Evolutionary conservation across 2,113 vertebrate genomes (phyloP), one percentile per base, ranked within the genome.

Genomic region (Polypterus bichir): DNA sequence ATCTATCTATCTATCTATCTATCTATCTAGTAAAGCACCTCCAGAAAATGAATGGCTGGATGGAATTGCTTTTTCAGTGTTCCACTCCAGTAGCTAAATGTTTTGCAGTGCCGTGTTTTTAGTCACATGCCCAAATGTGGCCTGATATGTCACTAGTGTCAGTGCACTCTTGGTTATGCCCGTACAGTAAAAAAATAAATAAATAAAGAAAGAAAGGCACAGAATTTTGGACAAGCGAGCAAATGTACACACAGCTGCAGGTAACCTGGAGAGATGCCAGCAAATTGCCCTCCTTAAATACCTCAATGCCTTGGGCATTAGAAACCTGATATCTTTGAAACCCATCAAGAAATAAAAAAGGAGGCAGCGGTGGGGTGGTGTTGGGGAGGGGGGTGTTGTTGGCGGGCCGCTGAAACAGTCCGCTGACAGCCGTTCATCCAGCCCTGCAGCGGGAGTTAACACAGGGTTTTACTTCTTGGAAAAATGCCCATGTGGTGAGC

Each of bases 401-500:
- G 27, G 27, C 27, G 27, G 9, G 46, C 52, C 4, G 46, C 47
- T 10, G 52, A 47, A 27, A 62, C 67, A 59, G 66, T 68, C 82
- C 87, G 77, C 80, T 84, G 67, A 76, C 76, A 67, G 49, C 61
- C 78, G 68, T 57, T 82, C 83, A 86, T 84, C 82, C 82, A 83
- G 80, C 76, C 85, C 85, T 80, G 82, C 80, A 86, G 84, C 84
- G 74, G 77, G 71, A 68, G 71, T 78, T 86, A 84, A 85, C 77
- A 78, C 77, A 72, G 74, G 82, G 76, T 71, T 71, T 75, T 74
- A 78, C 71, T 68, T 54, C 49, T 46, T 80, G 73, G 73, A 79
- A 81, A 74, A 75, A 76, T 77, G 69, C 78, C 73, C 76, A 66
- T 61, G 69, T 79, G 79, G 73, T 75, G 68, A 77, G 76, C 80